Conservation (phyloP, 2,113 vertebrate genomes). For the Aleadryas rufinucha region DNA sequence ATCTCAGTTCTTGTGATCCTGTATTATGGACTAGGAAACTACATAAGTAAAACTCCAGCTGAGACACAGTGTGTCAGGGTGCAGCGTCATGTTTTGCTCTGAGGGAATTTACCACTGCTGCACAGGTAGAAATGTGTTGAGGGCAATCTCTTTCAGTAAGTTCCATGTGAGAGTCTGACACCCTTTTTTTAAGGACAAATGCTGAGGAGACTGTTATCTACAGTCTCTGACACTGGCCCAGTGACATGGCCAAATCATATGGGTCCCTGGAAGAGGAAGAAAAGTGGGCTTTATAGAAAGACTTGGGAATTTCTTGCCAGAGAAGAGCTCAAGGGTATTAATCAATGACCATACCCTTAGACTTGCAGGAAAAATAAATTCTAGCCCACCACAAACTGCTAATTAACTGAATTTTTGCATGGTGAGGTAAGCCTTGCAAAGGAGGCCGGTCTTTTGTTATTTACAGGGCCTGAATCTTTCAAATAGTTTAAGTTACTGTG, state of each 20-base stretch:
- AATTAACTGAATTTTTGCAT: background rate
- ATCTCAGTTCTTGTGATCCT: background rate
- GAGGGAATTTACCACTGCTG: background rate
- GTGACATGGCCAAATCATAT: background rate
- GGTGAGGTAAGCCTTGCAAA: background rate
- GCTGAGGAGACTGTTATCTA: background rate
- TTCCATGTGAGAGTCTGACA: background rate
- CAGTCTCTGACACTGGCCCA: background rate
- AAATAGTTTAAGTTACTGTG: background rate
- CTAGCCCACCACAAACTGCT: background rate
- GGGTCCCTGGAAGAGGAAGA: background rate
- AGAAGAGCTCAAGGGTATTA: background rate
- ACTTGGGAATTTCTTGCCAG: background rate
- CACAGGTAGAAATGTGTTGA: background rate
- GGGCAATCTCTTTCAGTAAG: background rate
- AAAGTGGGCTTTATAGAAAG: background rate
- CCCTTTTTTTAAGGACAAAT: background rate
- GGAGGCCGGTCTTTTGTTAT: background rate
- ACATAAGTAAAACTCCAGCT: background rate
- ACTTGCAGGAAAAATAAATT: background rate
- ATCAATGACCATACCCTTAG: background rate
- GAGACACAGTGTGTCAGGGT: background rate
- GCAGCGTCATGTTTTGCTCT: background rate
- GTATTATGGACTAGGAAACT: background rate
- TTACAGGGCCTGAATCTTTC: background rate